A percentile compares a stretch with the other conserved stretches of the same genome.
phyloP scores from a whole-genome alignment of 2,113 vertebrate species.

The Notarius lentiginosus region DNA sequence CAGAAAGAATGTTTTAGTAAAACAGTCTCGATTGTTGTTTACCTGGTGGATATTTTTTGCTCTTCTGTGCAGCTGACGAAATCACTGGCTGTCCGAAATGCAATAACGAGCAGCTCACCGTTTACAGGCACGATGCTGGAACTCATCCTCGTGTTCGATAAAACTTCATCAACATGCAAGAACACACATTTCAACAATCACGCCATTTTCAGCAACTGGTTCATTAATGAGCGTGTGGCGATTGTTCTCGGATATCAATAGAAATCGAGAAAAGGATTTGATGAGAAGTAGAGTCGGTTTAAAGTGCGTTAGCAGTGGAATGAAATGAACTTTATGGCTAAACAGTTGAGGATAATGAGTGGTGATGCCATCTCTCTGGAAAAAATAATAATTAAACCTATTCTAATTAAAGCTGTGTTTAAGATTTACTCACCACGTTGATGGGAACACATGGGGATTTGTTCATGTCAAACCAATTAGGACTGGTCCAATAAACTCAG shows the following conservation, averaged over 20 bases:
- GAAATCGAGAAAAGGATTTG: background rate
- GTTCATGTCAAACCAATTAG: background rate
- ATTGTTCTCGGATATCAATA: too few species aligned
- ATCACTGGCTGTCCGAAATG: background rate
- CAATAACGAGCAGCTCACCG: background rate
- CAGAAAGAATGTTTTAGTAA: background rate
- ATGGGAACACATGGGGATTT: background rate
- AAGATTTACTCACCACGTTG: background rate
- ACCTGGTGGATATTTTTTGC: background rate
- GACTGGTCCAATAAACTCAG: background rate
- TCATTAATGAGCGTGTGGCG: too few species aligned
- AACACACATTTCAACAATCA: background rate
- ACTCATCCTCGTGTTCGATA: background rate
- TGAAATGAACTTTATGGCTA: background rate
- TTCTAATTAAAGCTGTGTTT: background rate
- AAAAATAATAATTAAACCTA: background rate
- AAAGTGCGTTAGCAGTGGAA: background rate
- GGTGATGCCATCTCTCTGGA: too few species aligned
- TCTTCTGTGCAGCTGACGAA: background rate
- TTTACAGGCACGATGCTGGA: background rate
- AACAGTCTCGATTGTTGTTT: background rate
- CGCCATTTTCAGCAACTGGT: too few species aligned
- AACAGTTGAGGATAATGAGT: too few species aligned
- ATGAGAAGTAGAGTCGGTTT: background rate
- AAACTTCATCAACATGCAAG: background rate